phyloP scores from a whole-genome alignment of 2,797 vertebrate species.

The Hoplostethus mediterraneus region DNA sequence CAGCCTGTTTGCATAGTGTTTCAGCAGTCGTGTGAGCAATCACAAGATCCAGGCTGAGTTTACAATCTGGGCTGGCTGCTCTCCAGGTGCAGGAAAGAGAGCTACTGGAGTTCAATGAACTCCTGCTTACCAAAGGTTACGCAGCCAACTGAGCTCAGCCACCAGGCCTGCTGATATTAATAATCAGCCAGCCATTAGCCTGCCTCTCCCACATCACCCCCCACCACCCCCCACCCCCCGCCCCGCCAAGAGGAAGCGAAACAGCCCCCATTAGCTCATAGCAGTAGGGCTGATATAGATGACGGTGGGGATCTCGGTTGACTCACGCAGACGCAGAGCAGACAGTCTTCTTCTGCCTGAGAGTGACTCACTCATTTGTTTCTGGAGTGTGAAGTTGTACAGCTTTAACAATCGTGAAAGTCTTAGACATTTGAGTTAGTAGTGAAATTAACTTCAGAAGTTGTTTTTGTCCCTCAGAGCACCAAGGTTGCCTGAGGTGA shows the following conservation, averaged over 20 bases:
- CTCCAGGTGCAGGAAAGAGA: conserved; percentile 55
- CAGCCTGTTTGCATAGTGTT: conserved; percentile 56
- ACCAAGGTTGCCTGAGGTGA: background rate
- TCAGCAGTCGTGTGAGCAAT: conserved; percentile 45
- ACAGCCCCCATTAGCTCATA: background rate
- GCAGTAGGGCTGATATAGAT: conserved; percentile 32
- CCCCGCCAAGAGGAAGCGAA: conserved; percentile 28
- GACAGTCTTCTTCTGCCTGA: background rate
- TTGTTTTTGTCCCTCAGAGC: background rate
- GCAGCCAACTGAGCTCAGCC: conserved; percentile 22
- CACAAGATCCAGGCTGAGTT: conserved; percentile 65
- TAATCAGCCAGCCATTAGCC: conserved; percentile 39
- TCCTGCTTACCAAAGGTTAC: conserved; percentile 51
- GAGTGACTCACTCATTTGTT: background rate
- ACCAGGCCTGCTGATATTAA: conserved; percentile 23
- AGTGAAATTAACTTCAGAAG: too few species aligned
- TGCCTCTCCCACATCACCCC: background rate
- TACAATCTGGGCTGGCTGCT: conserved; percentile 58
- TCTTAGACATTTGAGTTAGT: too few species aligned
- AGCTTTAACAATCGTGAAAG: too few species aligned
- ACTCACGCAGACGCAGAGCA: conserved; percentile 19
- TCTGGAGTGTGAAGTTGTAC: background rate
- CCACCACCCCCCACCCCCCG: too few species aligned
- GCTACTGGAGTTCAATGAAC: conserved; percentile 75
- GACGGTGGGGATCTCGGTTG: conserved; percentile 13